These are phyloP conservation scores for Acanthisitta chloris DNA, from an alignment of 2,113 vertebrate genomes.

Conservation along the genomic window DNA sequence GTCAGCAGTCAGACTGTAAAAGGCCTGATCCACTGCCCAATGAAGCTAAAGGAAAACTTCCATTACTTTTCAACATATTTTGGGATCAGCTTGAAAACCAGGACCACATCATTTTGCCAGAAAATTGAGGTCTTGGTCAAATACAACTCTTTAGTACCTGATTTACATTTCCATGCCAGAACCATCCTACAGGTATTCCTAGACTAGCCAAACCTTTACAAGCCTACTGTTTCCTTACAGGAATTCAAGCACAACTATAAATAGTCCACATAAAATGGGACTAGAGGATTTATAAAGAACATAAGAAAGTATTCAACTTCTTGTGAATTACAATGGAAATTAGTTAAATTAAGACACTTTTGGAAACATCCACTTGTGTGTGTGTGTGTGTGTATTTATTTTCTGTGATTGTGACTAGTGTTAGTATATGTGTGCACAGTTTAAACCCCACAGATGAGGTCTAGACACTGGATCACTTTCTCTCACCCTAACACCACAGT, in stretches of 20 bases:
- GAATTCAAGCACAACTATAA: neutral
- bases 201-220: neutral
- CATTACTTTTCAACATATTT: neutral
- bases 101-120: neutral
- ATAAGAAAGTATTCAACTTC: neutral
- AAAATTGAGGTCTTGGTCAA: neutral
- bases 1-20: neutral
- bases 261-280: neutral
- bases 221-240: neutral
- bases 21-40: neutral
- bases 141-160: neutral
- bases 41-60: neutral
- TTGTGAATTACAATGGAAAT: neutral
- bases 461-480: neutral
- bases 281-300: neutral
- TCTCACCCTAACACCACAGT: neutral
- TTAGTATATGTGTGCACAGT: fast-evolving
- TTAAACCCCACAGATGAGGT: neutral
- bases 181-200: neutral
- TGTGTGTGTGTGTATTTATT: neutral
- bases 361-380: neutral
- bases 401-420: neutral
- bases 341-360: neutral
- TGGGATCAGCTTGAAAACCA: neutral
- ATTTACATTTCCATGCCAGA: neutral